These are phyloP conservation scores for Aurelia aurita complex sp. Pacific DNA, from an alignment of 30 jellyfish, hydroid and myxozoan genomes.

Conservation along the genomic window DNA sequence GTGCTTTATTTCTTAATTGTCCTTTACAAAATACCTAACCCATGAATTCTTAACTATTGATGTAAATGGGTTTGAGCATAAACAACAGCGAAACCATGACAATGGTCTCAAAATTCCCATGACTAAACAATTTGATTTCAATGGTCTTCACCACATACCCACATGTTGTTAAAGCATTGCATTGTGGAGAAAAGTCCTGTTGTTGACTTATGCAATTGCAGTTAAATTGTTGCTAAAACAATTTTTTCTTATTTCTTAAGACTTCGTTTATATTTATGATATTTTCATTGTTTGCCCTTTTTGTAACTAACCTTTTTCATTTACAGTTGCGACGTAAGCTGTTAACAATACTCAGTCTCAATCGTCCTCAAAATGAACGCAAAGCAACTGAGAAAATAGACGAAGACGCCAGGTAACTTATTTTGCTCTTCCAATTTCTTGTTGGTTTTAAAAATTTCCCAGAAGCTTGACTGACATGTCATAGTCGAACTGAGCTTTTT, in stretches of 20 bases:
- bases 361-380: slow-evolving; percentile 2
- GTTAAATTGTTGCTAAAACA: slow-evolving; percentile 4
- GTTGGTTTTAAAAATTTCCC: too few species aligned
- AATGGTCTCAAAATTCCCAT: too few species aligned
- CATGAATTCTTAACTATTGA: too few species aligned
- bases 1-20: too few species aligned
- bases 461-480: too few species aligned
- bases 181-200: neutral
- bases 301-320: neutral
- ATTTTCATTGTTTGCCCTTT: neutral
- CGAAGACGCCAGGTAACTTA: slow-evolving; percentile 6
- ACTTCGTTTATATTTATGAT: neutral
- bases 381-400: neutral
- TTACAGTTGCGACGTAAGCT: slow-evolving; percentile 28
- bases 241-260: neutral
- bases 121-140: too few species aligned
- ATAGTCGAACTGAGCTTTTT: too few species aligned
- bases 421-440: neutral
- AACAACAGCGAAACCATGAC: too few species aligned
- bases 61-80: too few species aligned
- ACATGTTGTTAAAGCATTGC: too few species aligned
- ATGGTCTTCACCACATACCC: too few species aligned
- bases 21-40: too few species aligned
- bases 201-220: neutral
- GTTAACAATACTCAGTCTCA: slow-evolving; percentile 26